A percentile compares a stretch with the other conserved stretches of the same genome.
Conservation (phyloP, 2,797 vertebrate genomes). For the Liasis olivaceus region DNA sequence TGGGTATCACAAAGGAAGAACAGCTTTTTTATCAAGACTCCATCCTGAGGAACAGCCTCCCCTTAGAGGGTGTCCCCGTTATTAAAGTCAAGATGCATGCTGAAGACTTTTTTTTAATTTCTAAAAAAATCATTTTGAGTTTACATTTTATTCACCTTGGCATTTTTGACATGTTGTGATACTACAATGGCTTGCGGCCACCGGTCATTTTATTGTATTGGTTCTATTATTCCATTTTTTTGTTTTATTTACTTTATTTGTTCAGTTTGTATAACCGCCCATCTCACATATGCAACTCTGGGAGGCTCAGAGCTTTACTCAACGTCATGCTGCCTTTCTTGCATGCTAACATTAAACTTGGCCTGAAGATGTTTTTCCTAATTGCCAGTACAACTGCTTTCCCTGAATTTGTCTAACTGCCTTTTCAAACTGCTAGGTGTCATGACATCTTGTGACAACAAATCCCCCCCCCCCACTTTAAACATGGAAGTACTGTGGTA, state of each 20-base stretch:
- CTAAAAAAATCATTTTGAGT: background rate
- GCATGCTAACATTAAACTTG: background rate
- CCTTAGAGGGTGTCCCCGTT: background rate
- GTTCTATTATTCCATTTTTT: background rate
- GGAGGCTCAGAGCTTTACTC: background rate
- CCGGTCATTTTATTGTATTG: background rate
- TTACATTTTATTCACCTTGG: background rate
- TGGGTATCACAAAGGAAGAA: background rate
- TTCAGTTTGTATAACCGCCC: background rate
- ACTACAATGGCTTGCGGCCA: background rate
- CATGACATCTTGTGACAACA: background rate
- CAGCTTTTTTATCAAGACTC: background rate
- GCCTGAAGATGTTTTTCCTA: background rate
- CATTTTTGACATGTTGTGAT: background rate
- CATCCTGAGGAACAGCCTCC: background rate
- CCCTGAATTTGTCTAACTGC: background rate
- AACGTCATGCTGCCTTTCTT: background rate
- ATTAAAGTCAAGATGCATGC: background rate
- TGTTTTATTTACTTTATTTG: background rate
- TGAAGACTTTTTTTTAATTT: background rate
- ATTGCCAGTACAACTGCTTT: background rate
- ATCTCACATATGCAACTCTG: background rate
- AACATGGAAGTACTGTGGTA: too few relatives aligned
- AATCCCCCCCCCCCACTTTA: background rate
- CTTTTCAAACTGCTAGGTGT: background rate